Evolutionary conservation across 2,888 invertebrate genomes (phyloP).

Genomic region (Calephelis perditalis): DNA sequence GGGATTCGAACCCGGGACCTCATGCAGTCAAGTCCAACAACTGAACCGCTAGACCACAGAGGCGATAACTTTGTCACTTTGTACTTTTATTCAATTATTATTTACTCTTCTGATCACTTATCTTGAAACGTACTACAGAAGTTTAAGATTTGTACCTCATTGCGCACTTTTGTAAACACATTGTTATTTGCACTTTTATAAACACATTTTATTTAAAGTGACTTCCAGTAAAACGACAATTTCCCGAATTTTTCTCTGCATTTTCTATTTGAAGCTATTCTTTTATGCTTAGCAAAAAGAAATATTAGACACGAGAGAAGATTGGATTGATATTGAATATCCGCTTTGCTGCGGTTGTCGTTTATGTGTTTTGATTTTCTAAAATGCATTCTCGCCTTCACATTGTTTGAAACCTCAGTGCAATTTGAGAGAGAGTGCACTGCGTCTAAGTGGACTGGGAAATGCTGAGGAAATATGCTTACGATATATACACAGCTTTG

Average conservation of each 20-base stretch:
- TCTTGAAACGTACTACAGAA: too few relatives aligned
- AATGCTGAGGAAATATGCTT: conserved; percentile 16
- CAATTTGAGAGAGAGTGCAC: conserved; percentile 28
- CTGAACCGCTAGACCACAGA: too few relatives aligned
- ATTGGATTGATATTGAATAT: conserved; percentile 23
- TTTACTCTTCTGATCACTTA: too few relatives aligned
- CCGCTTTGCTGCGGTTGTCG: conserved; percentile 24
- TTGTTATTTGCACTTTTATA: too few relatives aligned
- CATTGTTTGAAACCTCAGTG: conserved; percentile 24
- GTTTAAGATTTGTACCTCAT: too few relatives aligned
- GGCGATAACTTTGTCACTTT: too few relatives aligned
- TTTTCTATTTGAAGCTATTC: neutral
- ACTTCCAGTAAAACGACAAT: neutral
- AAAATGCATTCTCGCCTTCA: conserved; percentile 27
- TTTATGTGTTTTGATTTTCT: conserved; percentile 31
- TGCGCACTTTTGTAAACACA: neutral
- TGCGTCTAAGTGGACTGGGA: conserved; percentile 19
- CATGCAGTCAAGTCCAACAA: too few relatives aligned
- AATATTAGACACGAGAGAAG: conserved; percentile 16
- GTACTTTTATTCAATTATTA: too few relatives aligned
- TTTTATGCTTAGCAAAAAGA: conserved; percentile 11
- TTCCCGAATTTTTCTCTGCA: neutral
- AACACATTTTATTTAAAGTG: too few relatives aligned
- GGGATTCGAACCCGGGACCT: too few relatives aligned
- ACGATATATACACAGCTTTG: neutral